Percentiles rank a stretch among this genome's conserved stretches.
phyloP scores from a whole-genome alignment of 2,888 invertebrate species.

The Flexamia atlantica region DNA sequence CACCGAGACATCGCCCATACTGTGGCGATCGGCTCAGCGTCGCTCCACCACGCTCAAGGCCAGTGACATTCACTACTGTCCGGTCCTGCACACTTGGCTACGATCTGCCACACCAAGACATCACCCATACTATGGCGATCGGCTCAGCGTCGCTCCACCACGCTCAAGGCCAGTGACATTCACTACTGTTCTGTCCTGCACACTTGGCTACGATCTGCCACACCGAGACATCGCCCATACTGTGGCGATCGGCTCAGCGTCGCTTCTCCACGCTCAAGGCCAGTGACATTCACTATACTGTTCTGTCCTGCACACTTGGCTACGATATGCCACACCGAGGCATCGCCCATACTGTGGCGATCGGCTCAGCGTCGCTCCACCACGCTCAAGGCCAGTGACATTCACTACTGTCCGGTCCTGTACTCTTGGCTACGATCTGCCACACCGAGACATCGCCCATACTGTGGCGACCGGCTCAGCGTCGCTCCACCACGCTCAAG shows the following conservation, averaged over 20 bases:
- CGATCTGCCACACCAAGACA: constrained; percentile 39
- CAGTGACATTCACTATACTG: not conserved
- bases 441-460: constrained; percentile 15
- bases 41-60: not conserved
- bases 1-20: not conserved
- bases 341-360: constrained; percentile 1
- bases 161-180: not conserved
- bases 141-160: constrained; percentile 1
- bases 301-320: not conserved
- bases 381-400: not conserved
- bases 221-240: constrained; percentile 14
- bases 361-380: not conserved
- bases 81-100: constrained; percentile 61
- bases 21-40: not conserved
- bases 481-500: not conserved
- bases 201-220: constrained; percentile 43
- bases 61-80: not conserved
- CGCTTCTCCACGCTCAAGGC: not conserved
- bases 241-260: not conserved
- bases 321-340: not conserved
- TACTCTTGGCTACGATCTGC: constrained; percentile 57
- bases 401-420: not conserved
- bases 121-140: constrained; percentile 4
- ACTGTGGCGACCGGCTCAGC: not conserved
- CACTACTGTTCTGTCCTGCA: not conserved